These are phyloP conservation scores for Platysteira castanea DNA, from an alignment of 2,113 vertebrate species.

Conservation along the genomic window DNA sequence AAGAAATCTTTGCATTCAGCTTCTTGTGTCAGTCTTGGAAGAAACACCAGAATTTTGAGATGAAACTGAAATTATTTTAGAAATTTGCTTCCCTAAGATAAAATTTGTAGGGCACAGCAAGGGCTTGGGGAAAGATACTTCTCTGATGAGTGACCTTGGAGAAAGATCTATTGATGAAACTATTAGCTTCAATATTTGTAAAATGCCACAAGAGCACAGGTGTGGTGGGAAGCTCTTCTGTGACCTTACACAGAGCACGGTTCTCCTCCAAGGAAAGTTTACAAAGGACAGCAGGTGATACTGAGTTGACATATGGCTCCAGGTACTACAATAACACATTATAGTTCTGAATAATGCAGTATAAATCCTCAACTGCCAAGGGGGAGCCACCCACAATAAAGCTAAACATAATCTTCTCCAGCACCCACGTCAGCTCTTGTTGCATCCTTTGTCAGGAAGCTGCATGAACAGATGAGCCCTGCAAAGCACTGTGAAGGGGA, in stretches of 20 bases:
- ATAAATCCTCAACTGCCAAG: background rate
- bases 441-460: background rate
- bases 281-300: background rate
- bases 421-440: background rate
- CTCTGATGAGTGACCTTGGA: background rate
- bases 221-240: background rate
- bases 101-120: background rate
- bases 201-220: background rate
- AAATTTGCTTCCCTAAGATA: background rate
- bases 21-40: background rate
- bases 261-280: background rate
- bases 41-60: background rate
- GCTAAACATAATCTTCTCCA: conserved; percentile 31
- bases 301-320: background rate
- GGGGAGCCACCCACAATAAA: background rate
- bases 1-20: background rate
- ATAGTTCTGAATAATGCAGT: background rate
- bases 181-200: background rate
- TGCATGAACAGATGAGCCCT: background rate
- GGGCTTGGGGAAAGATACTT: background rate
- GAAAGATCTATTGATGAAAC: background rate
- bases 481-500: background rate
- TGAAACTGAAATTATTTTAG: background rate
- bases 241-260: background rate
- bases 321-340: background rate